phyloP scores from a whole-genome alignment of 1,140 invertebrate species.

The Brevipalpus yothersi region DNA sequence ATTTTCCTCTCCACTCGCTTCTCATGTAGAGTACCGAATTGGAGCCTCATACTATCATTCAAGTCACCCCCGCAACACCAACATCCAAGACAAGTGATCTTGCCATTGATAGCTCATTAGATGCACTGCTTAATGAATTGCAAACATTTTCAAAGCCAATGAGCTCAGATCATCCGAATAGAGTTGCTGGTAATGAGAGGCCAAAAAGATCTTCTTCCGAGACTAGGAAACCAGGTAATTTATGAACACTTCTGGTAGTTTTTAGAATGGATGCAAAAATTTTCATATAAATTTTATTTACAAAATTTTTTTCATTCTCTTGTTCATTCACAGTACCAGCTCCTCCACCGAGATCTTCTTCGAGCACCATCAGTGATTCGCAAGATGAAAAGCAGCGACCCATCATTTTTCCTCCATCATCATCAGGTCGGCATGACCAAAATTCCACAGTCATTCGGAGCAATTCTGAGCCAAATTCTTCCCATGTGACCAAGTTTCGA shows the following conservation, averaged over 20 bases:
- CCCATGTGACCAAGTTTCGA: background rate
- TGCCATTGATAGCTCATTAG: constrained; percentile 68
- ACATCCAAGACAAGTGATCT: constrained; percentile 14
- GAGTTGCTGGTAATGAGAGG: background rate
- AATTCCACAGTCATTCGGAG: constrained; percentile 1
- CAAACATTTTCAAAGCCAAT: constrained; percentile 36
- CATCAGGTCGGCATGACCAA: background rate
- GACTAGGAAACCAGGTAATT: background rate
- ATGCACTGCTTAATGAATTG: constrained; percentile 74
- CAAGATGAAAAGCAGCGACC: background rate
- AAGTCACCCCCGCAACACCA: constrained; percentile 13
- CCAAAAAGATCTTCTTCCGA: background rate
- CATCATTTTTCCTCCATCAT: too few relatives aligned
- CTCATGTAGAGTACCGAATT: background rate
- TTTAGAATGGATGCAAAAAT: background rate
- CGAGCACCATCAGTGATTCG: background rate
- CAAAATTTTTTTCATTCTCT: background rate
- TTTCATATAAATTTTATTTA: background rate
- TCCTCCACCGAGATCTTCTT: constrained; percentile 5
- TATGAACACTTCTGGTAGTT: background rate
- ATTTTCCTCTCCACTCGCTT: background rate
- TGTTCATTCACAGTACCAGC: background rate
- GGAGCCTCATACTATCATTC: constrained; percentile 12
- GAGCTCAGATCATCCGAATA: background rate
- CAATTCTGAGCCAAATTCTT: constrained; percentile 7